A percentile compares a stretch with the other conserved stretches of the same genome.
Evolutionary conservation across 1,140 invertebrate genomes (phyloP).

Genomic region (Leptoteleia sp.): DNA sequence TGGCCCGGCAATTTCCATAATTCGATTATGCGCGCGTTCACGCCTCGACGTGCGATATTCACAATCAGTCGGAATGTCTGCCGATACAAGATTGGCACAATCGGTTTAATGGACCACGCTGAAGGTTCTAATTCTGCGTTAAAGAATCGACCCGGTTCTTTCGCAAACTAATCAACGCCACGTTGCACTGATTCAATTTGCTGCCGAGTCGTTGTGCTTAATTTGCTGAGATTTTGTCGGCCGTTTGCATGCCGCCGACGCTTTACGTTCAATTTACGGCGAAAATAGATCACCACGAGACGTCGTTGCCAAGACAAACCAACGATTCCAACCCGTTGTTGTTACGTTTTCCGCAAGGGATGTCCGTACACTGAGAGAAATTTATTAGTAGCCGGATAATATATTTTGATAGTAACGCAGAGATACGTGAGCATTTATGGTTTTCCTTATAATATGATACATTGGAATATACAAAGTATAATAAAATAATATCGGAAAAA

Average conservation of each 20-base stretch:
- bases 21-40: slow-evolving; percentile 58
- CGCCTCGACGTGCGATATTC: slow-evolving; percentile 53
- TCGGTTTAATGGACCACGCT: slow-evolving; percentile 40
- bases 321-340: no score
- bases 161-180: no score
- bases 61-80: slow-evolving; percentile 59
- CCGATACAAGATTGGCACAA: slow-evolving; percentile 50
- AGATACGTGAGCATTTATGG: no score
- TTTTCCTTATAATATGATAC: no score
- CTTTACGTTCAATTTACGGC: background rate
- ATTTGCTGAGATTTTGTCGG: slow-evolving; percentile 7
- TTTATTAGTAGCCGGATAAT: no score
- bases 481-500: no score
- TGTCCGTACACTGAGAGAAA: no score
- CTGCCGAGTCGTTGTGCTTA: slow-evolving; percentile 1
- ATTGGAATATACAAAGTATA: no score
- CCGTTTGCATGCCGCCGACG: background rate
- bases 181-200: slow-evolving; percentile 6
- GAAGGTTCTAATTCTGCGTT: slow-evolving; percentile 26
- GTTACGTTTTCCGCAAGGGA: no score
- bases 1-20: slow-evolving; percentile 62
- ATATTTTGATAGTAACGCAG: no score
- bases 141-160: slow-evolving; percentile 29
- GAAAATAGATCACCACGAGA: background rate
- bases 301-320: background rate